These are phyloP conservation scores for Gryon sp. DNA, from an alignment of 1,140 invertebrate species.

Conservation along the genomic window DNA sequence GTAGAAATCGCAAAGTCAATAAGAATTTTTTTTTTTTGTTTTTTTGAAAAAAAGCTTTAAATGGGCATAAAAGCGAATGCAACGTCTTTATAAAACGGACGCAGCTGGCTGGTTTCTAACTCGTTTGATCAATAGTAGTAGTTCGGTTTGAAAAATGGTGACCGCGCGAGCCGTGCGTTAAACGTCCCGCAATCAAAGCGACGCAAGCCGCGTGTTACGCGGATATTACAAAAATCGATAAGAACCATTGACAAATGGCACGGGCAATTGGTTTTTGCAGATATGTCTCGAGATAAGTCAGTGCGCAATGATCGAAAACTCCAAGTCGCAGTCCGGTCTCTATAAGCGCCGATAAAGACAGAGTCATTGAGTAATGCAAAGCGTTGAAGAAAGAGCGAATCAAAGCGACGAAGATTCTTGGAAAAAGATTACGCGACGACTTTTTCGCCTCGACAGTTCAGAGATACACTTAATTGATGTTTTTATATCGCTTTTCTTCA, in stretches of 20 bases:
- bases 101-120: conserved; percentile 27
- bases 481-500: conserved; percentile 15
- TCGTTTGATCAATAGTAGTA: conserved; percentile 31
- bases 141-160: conserved; percentile 25
- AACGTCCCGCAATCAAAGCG: conserved; percentile 39
- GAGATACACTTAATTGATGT: conserved; percentile 48
- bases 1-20: too few relatives aligned
- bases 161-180: not conserved
- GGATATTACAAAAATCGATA: conserved; percentile 36
- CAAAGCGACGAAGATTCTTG: conserved; percentile 24
- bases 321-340: too few relatives aligned
- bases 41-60: too few relatives aligned
- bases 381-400: too few relatives aligned
- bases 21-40: too few relatives aligned
- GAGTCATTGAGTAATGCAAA: too few relatives aligned
- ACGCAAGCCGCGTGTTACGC: conserved; percentile 36
- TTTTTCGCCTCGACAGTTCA: conserved; percentile 18
- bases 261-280: conserved; percentile 28
- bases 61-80: conserved; percentile 16
- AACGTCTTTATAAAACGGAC: conserved; percentile 22
- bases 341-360: too few relatives aligned
- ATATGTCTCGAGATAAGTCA: conserved; percentile 38
- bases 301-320: conserved; percentile 45
- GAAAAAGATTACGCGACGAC: conserved; percentile 29
- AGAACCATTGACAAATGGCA: conserved; percentile 30